Evolutionary conservation across 1,140 invertebrate species (phyloP).

Genomic region (Drosophila nebulosa): DNA sequence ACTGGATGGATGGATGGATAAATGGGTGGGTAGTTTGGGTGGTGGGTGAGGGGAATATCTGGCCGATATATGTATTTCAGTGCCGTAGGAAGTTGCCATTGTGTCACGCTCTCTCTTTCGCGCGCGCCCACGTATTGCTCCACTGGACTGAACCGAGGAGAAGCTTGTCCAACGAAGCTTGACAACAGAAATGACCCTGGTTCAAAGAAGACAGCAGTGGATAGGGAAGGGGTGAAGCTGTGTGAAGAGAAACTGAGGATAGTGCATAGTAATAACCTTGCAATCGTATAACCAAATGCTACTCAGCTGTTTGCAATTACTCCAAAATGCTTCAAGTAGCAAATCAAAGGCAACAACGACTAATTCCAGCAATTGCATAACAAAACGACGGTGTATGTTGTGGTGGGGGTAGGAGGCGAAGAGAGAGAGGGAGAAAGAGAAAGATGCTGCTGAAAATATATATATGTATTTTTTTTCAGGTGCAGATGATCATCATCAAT

Average conservation of each 20-base stretch:
- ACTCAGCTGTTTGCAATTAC: slow-evolving; percentile 75
- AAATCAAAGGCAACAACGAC: slow-evolving; percentile 52
- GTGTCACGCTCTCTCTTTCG: neutral
- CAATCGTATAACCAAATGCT: slow-evolving; percentile 40
- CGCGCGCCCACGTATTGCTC: slow-evolving; percentile 13
- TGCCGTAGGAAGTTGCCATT: neutral
- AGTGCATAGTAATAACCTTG: neutral
- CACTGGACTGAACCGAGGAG: neutral
- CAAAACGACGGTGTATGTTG: neutral
- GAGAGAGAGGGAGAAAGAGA: no score
- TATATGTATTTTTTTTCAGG: no score
- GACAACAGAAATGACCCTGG: slow-evolving; percentile 37
- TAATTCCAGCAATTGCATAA: slow-evolving; percentile 62
- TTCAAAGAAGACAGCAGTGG: neutral
- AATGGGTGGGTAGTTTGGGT: no score
- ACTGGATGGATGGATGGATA: no score
- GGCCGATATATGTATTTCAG: neutral
- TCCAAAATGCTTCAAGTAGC: slow-evolving; percentile 23
- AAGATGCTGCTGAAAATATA: slow-evolving; percentile 24
- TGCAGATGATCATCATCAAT: slow-evolving; percentile 48
- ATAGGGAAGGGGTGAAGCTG: no score
- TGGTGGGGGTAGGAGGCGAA: no score
- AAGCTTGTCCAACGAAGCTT: slow-evolving; percentile 52
- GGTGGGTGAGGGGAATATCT: no score
- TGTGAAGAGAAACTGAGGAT: no score